Evolutionary conservation across 35 echinoderm and acorn worm species (phyloP).

Genomic region (Lytechinus variegatus): DNA sequence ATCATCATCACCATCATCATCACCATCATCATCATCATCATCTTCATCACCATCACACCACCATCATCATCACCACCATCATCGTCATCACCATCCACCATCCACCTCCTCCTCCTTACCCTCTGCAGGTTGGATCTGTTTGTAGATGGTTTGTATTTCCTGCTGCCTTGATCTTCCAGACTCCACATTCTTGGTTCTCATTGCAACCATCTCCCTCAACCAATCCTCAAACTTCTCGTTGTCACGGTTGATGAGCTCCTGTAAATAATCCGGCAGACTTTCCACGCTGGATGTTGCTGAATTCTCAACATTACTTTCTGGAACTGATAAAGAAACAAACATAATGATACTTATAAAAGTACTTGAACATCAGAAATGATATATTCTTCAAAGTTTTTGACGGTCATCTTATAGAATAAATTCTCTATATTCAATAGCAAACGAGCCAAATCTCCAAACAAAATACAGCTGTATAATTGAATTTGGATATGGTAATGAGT

Average conservation of each 20-base stretch:
- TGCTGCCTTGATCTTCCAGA: constrained; percentile 70
- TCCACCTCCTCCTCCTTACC: constrained; percentile 48
- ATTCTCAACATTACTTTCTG: neutral
- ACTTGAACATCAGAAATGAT: too few relatives aligned
- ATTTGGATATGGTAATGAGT: too few relatives aligned
- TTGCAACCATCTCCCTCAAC: constrained; percentile 74
- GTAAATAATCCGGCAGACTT: constrained; percentile 64
- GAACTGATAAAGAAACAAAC: neutral
- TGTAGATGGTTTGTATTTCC: constrained; percentile 75
- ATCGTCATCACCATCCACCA: neutral
- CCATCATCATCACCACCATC: neutral
- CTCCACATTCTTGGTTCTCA: constrained; percentile 75
- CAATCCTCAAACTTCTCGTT: constrained; percentile 74
- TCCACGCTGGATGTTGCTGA: neutral
- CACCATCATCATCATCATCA: neutral
- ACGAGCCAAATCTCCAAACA: too few relatives aligned
- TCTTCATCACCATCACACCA: neutral
- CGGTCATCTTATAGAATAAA: too few relatives aligned
- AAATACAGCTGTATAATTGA: too few relatives aligned
- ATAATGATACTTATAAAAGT: neutral
- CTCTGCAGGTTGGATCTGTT: constrained; percentile 57
- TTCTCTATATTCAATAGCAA: too few relatives aligned
- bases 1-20: neutral
- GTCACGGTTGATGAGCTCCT: constrained; percentile 73
- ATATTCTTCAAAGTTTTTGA: too few relatives aligned